Base-by-base conservation (phyloP, 2,888 invertebrate genomes). In the Ophonus ardosiacus region DNA sequence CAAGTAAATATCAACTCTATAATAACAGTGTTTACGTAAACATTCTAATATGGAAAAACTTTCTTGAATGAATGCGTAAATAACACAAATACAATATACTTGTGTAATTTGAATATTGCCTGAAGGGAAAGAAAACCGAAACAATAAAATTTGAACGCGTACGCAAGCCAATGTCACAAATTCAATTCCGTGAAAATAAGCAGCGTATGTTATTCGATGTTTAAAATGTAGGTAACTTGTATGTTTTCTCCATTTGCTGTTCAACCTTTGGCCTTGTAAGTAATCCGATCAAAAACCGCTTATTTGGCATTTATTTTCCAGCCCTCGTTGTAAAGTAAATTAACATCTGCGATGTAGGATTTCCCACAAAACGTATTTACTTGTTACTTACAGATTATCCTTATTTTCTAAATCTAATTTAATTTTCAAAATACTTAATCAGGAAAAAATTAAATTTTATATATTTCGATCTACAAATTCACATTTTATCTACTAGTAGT, bases 241-340 rank as follows among this genome's bases (percentile, higher is more conserved):
- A 83, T 40, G 83, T 59, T 74, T 83, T 83, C 83, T 21, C 78
- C 57, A 15, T 57, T 56, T 78, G 57, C n/a, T 56, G 57, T 31
- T 78, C 57, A 78, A 78, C 56, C 74, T 74, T 56, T 43, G 65
- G 18, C 83, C 76, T 78, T 43, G 31, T 51, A 65, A 57, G 17
- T 85, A 85, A 85, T 85, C 85, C 59, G 79, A 65, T 85, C 57
- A 80, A 68, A 85, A 80, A 85, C 56, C 71, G 85, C 80, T 85
- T 85, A 85, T 85, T 85, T 80, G 31, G 59, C 68, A 80, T 84
- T 83, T 84, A 84, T 65, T 84, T 31, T 78, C 63, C 61, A 78
- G 31, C 65, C 65, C 76, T 38, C 43, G 17, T 57, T 74, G 71
- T 74, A 43, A 74, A 74, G 71, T 74, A 40, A 74, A 82, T 82